Evolutionary conservation across 23 tunicate species (phyloP).

Genomic region (Oikopleura dioica): DNA sequence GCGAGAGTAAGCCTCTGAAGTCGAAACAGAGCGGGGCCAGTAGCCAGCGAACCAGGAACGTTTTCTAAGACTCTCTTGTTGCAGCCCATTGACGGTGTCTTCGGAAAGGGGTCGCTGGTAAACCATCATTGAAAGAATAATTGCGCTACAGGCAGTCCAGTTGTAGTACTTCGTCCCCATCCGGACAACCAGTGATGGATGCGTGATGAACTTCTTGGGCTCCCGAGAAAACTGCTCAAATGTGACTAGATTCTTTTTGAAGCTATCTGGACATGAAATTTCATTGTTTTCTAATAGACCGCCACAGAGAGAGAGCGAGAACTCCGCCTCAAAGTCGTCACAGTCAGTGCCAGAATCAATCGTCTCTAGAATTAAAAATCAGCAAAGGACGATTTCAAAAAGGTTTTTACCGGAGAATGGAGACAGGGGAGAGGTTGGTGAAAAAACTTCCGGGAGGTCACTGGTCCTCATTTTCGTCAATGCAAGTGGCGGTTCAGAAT

Average conservation of each 20-base stretch:
- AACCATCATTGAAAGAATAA: constrained; percentile 28
- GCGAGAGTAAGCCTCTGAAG: not conserved
- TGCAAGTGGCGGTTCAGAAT: not conserved
- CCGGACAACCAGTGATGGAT: constrained; percentile 36
- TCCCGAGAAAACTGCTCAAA: constrained; percentile 31
- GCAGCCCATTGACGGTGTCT: not conserved
- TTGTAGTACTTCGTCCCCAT: constrained; percentile 30
- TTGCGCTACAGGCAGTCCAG: constrained; percentile 55
- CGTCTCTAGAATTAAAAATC: not conserved
- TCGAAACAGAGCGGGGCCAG: not conserved
- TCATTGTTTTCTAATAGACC: constrained; percentile 17
- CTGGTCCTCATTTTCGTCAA: no score
- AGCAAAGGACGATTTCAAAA: no score
- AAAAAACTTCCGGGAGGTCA: no score
- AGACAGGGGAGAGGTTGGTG: no score
- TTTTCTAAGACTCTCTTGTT: not conserved
- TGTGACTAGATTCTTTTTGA: constrained; percentile 28
- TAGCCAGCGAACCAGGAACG: not conserved
- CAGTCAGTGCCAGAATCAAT: not conserved
- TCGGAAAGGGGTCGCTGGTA: constrained; percentile 28
- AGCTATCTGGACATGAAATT: constrained; percentile 23
- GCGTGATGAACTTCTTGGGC: constrained; percentile 21
- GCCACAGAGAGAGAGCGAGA: constrained; percentile 17
- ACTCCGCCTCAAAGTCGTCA: not conserved
- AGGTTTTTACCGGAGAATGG: no score